phyloP scores from a whole-genome alignment of 2,797 vertebrate species.

The Cirrhinus molitorella region DNA sequence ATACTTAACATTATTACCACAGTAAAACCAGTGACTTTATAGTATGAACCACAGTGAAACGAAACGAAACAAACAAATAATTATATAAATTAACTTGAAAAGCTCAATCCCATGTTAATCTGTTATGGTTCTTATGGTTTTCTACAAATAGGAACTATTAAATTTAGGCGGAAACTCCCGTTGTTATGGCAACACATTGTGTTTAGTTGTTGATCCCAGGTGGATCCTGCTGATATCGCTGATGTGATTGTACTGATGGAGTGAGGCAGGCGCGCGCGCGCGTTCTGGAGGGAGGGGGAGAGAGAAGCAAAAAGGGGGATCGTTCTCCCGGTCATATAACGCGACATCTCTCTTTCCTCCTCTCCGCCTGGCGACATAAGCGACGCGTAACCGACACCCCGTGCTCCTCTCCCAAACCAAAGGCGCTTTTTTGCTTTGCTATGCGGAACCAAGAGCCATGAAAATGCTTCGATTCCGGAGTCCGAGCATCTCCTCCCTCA shows the following conservation, averaged over 20 bases:
- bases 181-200: not conserved
- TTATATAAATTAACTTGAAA: not conserved
- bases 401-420: conserved; percentile 15
- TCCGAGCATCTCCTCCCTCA: conserved; percentile 92
- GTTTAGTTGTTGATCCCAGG: not conserved
- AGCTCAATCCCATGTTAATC: not conserved
- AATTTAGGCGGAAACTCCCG: not conserved
- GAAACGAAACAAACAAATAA: not conserved
- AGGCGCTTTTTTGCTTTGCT: conserved; percentile 34
- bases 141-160: not conserved
- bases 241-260: not conserved
- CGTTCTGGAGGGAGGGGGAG: conserved; percentile 11
- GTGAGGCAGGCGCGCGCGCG: not conserved
- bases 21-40: not conserved
- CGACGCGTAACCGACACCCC: conserved; percentile 18
- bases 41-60: not conserved
- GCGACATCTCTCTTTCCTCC: conserved; percentile 35
- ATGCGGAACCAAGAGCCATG: conserved; percentile 75
- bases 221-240: not conserved
- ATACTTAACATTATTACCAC: not conserved
- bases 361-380: conserved; percentile 33
- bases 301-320: conserved; percentile 26
- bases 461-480: conserved; percentile 98
- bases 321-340: conserved; percentile 44
- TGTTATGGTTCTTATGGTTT: not conserved